Evolutionary conservation across 2,113 vertebrate species (phyloP), one percentile per base, ranked within the genome.

Genomic region (Pituophis catenifer): DNA sequence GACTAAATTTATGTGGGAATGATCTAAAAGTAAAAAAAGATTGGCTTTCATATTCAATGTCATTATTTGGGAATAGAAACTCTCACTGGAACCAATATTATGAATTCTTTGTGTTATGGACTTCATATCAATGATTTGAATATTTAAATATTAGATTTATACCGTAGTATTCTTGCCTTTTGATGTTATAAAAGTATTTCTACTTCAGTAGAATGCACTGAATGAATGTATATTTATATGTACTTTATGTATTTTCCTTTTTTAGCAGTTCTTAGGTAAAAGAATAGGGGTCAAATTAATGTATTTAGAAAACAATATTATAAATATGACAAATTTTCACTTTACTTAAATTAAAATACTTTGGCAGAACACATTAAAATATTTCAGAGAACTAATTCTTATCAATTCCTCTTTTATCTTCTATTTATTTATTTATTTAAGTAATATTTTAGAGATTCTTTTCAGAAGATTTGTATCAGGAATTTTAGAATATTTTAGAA

Each of bases 1-100:
- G 93, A 89, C 95, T 97, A 94, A 52, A 96, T 97, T 96, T 96
- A 96, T 91, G 91, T 65, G 93, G 95, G 96, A 96, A 93, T 90
- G 65, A 90, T 95, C 91, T 75, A 94, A n/a, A 93, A 92, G 94
- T 54, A 95, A 93, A 95, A 95, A 96, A 93, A 94, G 89, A 48
- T n/a, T 92, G 94, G 92, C 94, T 95, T 65, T 57, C 86, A 86
- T 57, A 13, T 50, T 52, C 88, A 90, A 86, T 23, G 29, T 50
- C 89, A 59, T 89, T 90, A 89, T 59, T 90, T 13, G 48, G 86
- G 5, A 65, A 23, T 2, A 87, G 55, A n/a, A 65, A 90, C 13
- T 62, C 89, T n/a, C 89, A 62, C 75, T n/a, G 81, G 48, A 85
- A 62, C 50, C 21, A 62, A 81, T 3, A 93, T 81, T 81, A 86